Evolutionary conservation across 2,797 vertebrate genomes (phyloP).

Genomic region (Gouania willdenowi): DNA sequence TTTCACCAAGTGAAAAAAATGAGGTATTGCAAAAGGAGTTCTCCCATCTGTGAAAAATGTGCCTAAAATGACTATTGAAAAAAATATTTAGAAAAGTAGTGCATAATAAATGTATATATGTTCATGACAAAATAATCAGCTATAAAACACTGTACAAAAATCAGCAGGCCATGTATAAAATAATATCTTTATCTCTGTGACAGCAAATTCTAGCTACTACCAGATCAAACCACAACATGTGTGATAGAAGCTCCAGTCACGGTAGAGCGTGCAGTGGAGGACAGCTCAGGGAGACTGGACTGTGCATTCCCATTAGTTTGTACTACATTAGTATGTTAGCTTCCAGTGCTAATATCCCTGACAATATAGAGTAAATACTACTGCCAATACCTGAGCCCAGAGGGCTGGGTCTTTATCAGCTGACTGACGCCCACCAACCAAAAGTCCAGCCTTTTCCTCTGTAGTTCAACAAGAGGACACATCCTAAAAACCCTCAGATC

Average conservation of each 20-base stretch:
- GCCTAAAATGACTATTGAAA: slow-evolving; percentile 99
- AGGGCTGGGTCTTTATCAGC: slow-evolving; percentile 70
- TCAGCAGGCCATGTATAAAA: slow-evolving; percentile 99
- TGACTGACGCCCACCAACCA: slow-evolving; percentile 61
- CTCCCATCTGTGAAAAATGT: slow-evolving; percentile 99
- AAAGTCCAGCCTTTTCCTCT: slow-evolving; percentile 52
- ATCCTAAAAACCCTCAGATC: slow-evolving; percentile 64
- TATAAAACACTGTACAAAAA: slow-evolving; percentile 99
- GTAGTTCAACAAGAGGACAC: slow-evolving; percentile 41
- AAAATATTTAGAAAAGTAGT: slow-evolving; percentile 99
- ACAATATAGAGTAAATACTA: slow-evolving; percentile 88
- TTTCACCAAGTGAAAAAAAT: slow-evolving; percentile 99
- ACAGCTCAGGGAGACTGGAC: slow-evolving; percentile 81
- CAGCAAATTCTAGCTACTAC: slow-evolving; percentile 97
- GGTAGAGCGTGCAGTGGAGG: slow-evolving; percentile 95
- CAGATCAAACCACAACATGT: slow-evolving; percentile 89
- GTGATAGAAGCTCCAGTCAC: slow-evolving; percentile 83
- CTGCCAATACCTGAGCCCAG: slow-evolving; percentile 81
- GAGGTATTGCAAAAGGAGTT: slow-evolving; percentile 99
- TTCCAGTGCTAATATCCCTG: slow-evolving; percentile 97
- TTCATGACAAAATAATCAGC: slow-evolving; percentile 99
- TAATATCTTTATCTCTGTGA: slow-evolving; percentile 95
- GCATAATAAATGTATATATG: slow-evolving; percentile 99
- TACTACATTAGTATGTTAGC: slow-evolving; percentile 89
- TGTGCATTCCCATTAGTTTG: slow-evolving; percentile 87